Conservation (phyloP, 2,888 invertebrate genomes). For the Cosmopolites sordidus region DNA sequence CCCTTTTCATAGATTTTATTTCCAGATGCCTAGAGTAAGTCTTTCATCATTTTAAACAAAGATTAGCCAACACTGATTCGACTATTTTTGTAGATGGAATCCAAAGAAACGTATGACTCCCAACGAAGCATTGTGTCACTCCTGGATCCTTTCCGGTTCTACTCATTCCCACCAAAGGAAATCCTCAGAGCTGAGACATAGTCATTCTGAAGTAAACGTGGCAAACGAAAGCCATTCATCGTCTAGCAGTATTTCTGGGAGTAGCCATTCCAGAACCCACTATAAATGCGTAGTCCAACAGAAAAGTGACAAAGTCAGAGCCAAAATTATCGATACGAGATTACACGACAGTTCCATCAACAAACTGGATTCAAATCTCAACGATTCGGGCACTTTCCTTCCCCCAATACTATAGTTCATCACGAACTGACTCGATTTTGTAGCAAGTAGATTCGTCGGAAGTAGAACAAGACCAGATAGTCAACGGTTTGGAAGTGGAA, state of each 20-base stretch:
- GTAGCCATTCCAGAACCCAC: constrained; percentile 30
- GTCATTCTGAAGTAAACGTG: constrained; percentile 51
- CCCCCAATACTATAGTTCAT: constrained; percentile 56
- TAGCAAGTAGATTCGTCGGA: no score
- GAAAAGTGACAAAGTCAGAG: constrained; percentile 45
- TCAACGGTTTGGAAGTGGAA: constrained; percentile 14
- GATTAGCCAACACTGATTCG: background rate
- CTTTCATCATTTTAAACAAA: background rate
- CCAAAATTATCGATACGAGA: constrained; percentile 45
- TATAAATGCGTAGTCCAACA: constrained; percentile 41
- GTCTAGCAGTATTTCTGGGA: constrained; percentile 42
- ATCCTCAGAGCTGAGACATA: constrained; percentile 50
- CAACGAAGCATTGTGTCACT: constrained; percentile 84
- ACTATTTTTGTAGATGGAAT: constrained; percentile 81
- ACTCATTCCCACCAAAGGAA: constrained; percentile 30
- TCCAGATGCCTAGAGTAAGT: constrained; percentile 87
- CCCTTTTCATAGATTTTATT: constrained; percentile 86
- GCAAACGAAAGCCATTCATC: constrained; percentile 39
- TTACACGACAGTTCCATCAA: constrained; percentile 47
- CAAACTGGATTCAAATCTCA: constrained; percentile 49
- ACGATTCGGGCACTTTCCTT: constrained; percentile 61
- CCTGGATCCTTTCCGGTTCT: constrained; percentile 61
- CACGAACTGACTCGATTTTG: background rate
- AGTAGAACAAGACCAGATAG: background rate
- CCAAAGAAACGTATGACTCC: constrained; percentile 87